phyloP scores from a whole-genome alignment of 2,888 invertebrate genomes.

The Drosophila hawaiiensis region DNA sequence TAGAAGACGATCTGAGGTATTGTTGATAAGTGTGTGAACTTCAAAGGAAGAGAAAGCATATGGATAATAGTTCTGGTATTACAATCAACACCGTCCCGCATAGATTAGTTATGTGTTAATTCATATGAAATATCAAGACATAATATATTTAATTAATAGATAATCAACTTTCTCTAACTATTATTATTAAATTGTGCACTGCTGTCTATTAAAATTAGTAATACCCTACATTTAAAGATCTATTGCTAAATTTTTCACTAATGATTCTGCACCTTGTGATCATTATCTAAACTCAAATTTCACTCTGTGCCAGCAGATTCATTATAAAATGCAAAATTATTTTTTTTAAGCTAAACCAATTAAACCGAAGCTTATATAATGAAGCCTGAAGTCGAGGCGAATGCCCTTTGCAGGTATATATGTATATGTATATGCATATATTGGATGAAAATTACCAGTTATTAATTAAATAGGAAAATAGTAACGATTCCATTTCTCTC shows the following conservation, averaged over 20 bases:
- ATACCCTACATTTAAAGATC: slow-evolving; percentile 45
- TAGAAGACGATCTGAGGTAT: slow-evolving; percentile 6
- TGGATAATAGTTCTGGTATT: neutral
- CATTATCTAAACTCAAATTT: slow-evolving; percentile 59
- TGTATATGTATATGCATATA: slow-evolving; percentile 13
- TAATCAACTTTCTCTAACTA: neutral
- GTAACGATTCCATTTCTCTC: slow-evolving; percentile 36
- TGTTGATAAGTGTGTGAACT: neutral
- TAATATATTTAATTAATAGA: neutral
- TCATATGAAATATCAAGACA: neutral
- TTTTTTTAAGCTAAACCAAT: slow-evolving; percentile 59
- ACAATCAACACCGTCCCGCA: neutral
- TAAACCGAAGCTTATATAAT: slow-evolving; percentile 70
- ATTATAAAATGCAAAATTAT: slow-evolving; percentile 63
- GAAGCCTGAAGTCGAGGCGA: slow-evolving; percentile 59
- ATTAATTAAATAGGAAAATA: slow-evolving; percentile 74
- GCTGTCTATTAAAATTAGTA: slow-evolving; percentile 34
- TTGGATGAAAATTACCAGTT: slow-evolving; percentile 56
- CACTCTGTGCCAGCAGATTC: slow-evolving; percentile 45
- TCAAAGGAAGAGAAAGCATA: slow-evolving; percentile 17
- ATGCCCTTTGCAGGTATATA: slow-evolving; percentile 49
- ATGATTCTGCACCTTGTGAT: slow-evolving; percentile 63
- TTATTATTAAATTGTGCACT: neutral
- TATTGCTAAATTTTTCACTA: slow-evolving; percentile 45
- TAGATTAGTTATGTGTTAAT: neutral